Conservation (phyloP, 2,797 vertebrate genomes). For the Chiloscyllium punctatum region DNA sequence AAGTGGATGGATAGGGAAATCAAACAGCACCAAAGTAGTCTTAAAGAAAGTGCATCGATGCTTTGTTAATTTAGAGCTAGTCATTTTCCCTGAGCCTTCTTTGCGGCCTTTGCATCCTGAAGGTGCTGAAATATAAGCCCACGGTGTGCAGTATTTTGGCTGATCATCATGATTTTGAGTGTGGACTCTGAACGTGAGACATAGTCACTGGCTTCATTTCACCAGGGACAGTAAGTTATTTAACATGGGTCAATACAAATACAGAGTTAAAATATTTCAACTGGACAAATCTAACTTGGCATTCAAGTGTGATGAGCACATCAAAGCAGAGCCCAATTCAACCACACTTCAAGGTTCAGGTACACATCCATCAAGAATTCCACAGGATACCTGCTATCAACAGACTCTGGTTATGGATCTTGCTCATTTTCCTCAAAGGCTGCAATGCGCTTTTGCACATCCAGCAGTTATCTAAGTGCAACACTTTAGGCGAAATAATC, state of each 20-base stretch:
- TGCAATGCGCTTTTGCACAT: neutral
- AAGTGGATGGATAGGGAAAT: neutral
- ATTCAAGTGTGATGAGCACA: neutral
- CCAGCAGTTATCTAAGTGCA: neutral
- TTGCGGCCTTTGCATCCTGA: neutral
- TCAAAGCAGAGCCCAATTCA: neutral
- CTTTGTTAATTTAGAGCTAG: neutral
- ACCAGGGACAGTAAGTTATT: neutral
- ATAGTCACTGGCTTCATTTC: neutral
- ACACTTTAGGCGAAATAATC: too few relatives aligned
- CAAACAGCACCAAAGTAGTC: neutral
- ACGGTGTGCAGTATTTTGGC: too few relatives aligned
- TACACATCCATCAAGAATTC: neutral
- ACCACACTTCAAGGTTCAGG: neutral
- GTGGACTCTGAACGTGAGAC: neutral
- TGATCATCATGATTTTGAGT: neutral
- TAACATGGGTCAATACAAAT: neutral
- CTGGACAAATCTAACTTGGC: neutral
- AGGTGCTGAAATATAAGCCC: neutral
- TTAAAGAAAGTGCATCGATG: neutral
- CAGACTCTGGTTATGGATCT: too few relatives aligned
- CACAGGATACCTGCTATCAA: neutral
- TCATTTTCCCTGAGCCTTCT: neutral
- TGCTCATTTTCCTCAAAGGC: neutral
- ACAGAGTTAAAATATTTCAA: neutral